Evolutionary conservation across 2,888 invertebrate genomes (phyloP), one percentile per base, ranked within the genome.

Genomic region (Pristionchus mayeri): DNA sequence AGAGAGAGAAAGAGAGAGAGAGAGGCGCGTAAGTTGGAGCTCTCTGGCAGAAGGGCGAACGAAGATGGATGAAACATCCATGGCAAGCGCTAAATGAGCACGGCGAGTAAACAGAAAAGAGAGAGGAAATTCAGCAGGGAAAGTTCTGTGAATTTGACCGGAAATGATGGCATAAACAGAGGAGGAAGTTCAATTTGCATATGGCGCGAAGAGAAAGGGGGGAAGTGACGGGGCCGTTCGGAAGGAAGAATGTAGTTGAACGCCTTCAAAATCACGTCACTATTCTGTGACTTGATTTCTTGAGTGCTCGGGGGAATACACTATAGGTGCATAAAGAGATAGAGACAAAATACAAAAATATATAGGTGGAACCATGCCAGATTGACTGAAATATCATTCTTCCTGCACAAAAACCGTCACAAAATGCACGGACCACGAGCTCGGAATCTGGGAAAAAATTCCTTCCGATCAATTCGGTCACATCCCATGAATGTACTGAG

Each of bases 151-250:
- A 21, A 67, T 37, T 37, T 24, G 4, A 40, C 4, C 40, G 71
- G 40, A 71, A 71, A 44, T 71, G 40, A 71, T 16, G 71, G 21
- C n/a, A 18, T 40, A 71, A 71, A 63, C 63, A 34, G 60, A 63
- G 34, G 24, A 34, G 16, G 63, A 34, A 27, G 34, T 63, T 63
- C 18, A 27, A 63, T 63, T 63, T 34, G 63, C 63, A 63, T 63
- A 63, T 34, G 34, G 34, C 4, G 34, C 21, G 24, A 16, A 60
- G 34, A 24, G 30, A 30, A 27, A 16, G 18, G 24, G 21, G 34
- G 63, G 63, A 63, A 63, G 34, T 63, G 63, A 63, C 63, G 63
- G 18, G 63, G 34, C 34, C 30, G 63, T 63, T 63, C 63, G 63
- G 34, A 63, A 34, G 34, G 34, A 34, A 21, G 63, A 34, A 63